These are phyloP conservation scores for Acrocephalus arundinaceus DNA, from an alignment of 2,113 vertebrate genomes.

Conservation along the genomic window DNA sequence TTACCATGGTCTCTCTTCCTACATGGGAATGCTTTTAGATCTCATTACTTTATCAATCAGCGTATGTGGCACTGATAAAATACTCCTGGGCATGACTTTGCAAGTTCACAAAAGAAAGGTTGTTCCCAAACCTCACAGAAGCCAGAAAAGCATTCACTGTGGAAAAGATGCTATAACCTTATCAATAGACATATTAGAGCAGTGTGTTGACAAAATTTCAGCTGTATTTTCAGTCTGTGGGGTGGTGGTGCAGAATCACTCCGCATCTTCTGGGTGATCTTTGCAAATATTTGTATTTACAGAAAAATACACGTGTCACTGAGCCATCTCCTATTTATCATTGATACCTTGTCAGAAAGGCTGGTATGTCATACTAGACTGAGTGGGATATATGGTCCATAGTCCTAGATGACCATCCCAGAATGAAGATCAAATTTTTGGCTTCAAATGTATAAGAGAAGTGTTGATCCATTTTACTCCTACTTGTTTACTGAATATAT, in stretches of 20 bases:
- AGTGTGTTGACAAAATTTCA: not conserved
- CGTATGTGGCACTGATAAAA: not conserved
- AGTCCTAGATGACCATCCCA: not conserved
- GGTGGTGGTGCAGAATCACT: not conserved
- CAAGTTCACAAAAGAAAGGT: not conserved
- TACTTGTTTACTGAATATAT: not conserved
- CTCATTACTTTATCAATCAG: not conserved
- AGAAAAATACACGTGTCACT: not conserved
- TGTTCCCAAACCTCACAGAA: not conserved
- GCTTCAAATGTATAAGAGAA: not conserved
- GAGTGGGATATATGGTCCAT: not conserved
- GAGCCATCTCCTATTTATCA: not conserved
- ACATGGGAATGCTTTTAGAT: not conserved
- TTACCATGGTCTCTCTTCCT: not conserved
- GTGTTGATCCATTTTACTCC: not conserved
- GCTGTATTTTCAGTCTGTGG: not conserved
- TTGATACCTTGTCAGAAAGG: not conserved
- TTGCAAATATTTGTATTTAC: not conserved
- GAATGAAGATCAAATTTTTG: not conserved
- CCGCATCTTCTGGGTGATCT: not conserved
- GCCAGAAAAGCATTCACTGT: not conserved
- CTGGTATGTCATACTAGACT: not conserved
- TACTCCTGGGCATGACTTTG: accelerated
- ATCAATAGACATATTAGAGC: not conserved
- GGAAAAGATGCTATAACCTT: not conserved